Evolutionary conservation across 2,888 invertebrate genomes (phyloP).

Genomic region (Arctia plantaginis): DNA sequence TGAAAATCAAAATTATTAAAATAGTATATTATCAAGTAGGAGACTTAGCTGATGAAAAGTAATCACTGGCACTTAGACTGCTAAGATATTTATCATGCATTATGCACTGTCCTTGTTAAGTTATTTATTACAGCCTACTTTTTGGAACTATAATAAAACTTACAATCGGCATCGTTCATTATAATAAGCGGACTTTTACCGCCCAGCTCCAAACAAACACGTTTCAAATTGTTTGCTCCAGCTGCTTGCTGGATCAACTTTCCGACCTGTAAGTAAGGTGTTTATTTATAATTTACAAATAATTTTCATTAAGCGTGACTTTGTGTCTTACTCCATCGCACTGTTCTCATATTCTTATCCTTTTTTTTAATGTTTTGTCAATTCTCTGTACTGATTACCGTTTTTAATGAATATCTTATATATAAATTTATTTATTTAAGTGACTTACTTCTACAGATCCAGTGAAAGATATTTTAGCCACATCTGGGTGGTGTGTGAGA

Average conservation of each 20-base stretch:
- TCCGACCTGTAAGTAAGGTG: slow-evolving; percentile 74
- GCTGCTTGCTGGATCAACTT: slow-evolving; percentile 89
- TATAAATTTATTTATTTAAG: no score
- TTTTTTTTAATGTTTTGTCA: background rate
- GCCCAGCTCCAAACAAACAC: slow-evolving; percentile 93
- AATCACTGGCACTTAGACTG: background rate
- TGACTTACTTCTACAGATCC: slow-evolving; percentile 82
- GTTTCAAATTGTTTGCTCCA: slow-evolving; percentile 92
- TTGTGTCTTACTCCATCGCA: background rate
- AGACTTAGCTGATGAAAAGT: background rate
- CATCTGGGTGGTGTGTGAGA: slow-evolving; percentile 89
- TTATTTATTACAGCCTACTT: no score
- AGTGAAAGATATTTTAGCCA: slow-evolving; percentile 94
- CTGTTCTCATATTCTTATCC: background rate
- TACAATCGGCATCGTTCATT: slow-evolving; percentile 92
- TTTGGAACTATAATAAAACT: slow-evolving; percentile 50
- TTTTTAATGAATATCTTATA: background rate
- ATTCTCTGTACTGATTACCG: background rate
- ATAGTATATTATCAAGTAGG: background rate
- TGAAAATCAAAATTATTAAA: background rate
- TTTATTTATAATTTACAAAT: background rate
- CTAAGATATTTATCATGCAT: background rate
- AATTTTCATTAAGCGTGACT: background rate
- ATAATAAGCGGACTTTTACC: slow-evolving; percentile 95
- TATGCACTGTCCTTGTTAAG: background rate